Percentiles rank a stretch among this genome's conserved stretches.
Conservation (phyloP, 2,797 vertebrate species). For the Xenopus petersii region DNA sequence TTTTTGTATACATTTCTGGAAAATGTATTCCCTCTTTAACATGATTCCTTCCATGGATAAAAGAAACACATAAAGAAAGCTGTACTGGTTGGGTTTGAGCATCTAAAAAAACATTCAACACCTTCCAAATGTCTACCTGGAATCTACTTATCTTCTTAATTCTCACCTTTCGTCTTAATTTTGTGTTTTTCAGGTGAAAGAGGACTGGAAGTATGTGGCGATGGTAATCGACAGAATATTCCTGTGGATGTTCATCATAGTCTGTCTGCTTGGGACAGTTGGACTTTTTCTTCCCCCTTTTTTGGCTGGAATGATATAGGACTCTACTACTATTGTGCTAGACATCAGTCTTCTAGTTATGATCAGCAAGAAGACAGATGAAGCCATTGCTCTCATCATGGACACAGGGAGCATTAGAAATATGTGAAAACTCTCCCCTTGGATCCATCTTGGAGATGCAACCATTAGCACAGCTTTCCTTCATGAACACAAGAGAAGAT, state of each 20-base stretch:
- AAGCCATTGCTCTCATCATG: neutral
- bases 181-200: conserved; percentile 77
- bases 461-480: neutral
- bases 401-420: neutral
- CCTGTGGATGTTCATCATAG: conserved; percentile 92
- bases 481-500: conserved; percentile 18
- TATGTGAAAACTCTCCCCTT: neutral
- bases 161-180: neutral
- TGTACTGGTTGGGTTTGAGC: too few relatives aligned
- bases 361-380: neutral
- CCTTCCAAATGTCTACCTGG: too few relatives aligned
- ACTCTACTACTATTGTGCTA: neutral
- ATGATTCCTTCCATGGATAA: too few relatives aligned
- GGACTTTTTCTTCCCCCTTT: conserved; percentile 92
- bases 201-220: conserved; percentile 96
- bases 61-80: too few relatives aligned
- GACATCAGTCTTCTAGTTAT: neutral
- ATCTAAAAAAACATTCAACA: too few relatives aligned
- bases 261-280: conserved; percentile 87
- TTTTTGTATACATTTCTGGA: too few relatives aligned
- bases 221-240: conserved; percentile 97
- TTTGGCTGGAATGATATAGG: conserved; percentile 90
- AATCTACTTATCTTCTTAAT: too few relatives aligned
- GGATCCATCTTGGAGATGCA: neutral
- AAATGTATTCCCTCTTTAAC: too few relatives aligned